Base-by-base conservation (phyloP, 2,113 vertebrate genomes). In the Panurus biarmicus region DNA sequence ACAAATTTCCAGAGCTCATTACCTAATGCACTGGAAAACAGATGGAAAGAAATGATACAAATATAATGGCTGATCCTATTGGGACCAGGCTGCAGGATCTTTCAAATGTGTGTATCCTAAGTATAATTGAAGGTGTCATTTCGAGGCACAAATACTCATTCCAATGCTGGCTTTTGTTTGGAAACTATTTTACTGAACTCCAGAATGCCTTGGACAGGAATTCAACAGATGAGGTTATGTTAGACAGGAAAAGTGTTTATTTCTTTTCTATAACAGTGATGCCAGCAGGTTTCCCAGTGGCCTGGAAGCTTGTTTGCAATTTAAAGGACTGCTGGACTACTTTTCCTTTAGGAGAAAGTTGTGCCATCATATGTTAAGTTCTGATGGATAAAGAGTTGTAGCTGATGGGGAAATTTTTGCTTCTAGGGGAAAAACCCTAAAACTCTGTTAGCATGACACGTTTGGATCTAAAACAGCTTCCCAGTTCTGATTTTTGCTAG, bases 11-110 rank as follows among this genome's bases (percentile, higher is more conserved):
- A 70, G n/a, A 95, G 89, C 72, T 96, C 70, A 64, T 62, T 95
- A 94, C 94, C 91, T 94, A 91, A 64, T 95, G 50, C 66, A 24
- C 16, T 95, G 87, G 84, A 92, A 83, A 95, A 75, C 48, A 88
- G 80, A 86, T 80, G 78, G 91, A 86, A 92, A 72, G 57, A 74
- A 79, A 78, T 82, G 75, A 87, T 84, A 24, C 7, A 25, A 35
- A 40, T 85, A 20, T 81, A 94, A 93, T 91, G 87, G 50, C 69
- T 84, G 62, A 87, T 95, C 33, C 77, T 92, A 10, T 35, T 77
- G 86, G 91, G 79, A 81, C 19, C 33, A 73, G 66, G 61, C 67
- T 92, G 21, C 35, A 44, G 18, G 93, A 36, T 83, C 90, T 94
- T 83, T 50, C 75, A 92, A 66, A 70, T 29, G 25, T 58, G 66